Evolutionary conservation across 2,797 vertebrate genomes (phyloP).

Genomic region (Loriculus beryllinus): DNA sequence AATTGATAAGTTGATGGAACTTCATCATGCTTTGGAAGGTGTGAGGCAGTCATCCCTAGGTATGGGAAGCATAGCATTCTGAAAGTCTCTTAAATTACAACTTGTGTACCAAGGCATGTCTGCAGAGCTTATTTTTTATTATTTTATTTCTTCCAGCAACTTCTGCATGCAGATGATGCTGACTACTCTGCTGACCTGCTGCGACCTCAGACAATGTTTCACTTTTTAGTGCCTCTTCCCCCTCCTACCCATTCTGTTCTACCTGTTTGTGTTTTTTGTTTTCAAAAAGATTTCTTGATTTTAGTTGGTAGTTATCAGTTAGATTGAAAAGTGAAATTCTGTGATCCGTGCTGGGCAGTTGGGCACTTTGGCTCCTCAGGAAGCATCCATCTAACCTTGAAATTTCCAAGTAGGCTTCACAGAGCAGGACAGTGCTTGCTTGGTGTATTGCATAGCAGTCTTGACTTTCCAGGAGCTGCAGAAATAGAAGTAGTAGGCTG

Average conservation of each 20-base stretch:
- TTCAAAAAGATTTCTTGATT: background rate
- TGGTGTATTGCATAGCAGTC: background rate
- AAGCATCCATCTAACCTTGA: background rate
- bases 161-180: background rate
- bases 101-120: background rate
- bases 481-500: background rate
- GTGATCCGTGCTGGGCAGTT: background rate
- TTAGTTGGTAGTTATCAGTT: background rate
- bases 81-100: background rate
- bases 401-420: background rate
- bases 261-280: background rate
- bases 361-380: background rate
- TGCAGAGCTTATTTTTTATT: background rate
- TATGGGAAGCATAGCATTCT: background rate
- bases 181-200: background rate
- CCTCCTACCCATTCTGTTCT: background rate
- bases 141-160: background rate
- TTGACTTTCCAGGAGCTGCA: background rate
- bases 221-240: background rate
- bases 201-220: constrained; percentile 10
- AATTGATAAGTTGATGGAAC: background rate
- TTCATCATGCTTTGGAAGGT: background rate
- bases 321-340: constrained; percentile 5
- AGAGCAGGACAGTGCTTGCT: accelerated
- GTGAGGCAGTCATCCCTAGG: background rate